These are phyloP conservation scores for Notamacropus eugenii DNA, from an alignment of 2,797 vertebrate genomes.

Conservation along the genomic window DNA sequence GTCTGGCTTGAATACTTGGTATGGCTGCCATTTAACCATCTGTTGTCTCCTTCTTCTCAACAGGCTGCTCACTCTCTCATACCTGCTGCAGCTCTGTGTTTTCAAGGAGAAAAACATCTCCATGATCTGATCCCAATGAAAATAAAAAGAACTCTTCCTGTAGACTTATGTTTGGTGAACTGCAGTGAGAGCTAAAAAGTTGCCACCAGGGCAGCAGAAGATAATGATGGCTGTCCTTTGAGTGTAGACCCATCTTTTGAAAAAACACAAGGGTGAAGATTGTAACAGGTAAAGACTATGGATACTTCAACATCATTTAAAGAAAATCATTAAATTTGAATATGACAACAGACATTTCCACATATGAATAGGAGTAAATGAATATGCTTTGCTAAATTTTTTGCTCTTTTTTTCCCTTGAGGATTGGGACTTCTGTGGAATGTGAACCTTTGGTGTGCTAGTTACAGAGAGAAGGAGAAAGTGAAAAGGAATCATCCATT, in stretches of 20 bases:
- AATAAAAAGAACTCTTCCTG: conserved; percentile 27
- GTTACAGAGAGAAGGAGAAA: conserved; percentile 46
- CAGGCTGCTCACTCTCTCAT: background rate
- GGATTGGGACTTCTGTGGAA: conserved; percentile 33
- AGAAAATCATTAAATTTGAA: background rate
- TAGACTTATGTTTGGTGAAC: conserved; percentile 10
- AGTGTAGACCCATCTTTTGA: background rate
- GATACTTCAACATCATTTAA: conserved; percentile 37
- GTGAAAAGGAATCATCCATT: conserved; percentile 46
- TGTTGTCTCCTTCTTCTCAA: background rate
- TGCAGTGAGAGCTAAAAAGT: background rate
- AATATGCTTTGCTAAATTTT: conserved; percentile 28
- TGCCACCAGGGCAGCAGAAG: background rate
- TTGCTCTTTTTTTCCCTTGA: background rate
- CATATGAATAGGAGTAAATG: conserved; percentile 8
- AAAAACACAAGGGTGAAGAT: background rate
- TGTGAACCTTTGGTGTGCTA: background rate
- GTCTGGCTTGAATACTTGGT: background rate
- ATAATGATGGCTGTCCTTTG: background rate
- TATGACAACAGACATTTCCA: background rate
- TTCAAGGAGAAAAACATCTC: background rate
- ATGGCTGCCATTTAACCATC: background rate
- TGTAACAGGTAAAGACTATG: conserved; percentile 12
- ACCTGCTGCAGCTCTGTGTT: background rate
- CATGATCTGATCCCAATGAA: background rate